Conservation (phyloP, 2,797 vertebrate species). For the Sebastes reedi region DNA sequence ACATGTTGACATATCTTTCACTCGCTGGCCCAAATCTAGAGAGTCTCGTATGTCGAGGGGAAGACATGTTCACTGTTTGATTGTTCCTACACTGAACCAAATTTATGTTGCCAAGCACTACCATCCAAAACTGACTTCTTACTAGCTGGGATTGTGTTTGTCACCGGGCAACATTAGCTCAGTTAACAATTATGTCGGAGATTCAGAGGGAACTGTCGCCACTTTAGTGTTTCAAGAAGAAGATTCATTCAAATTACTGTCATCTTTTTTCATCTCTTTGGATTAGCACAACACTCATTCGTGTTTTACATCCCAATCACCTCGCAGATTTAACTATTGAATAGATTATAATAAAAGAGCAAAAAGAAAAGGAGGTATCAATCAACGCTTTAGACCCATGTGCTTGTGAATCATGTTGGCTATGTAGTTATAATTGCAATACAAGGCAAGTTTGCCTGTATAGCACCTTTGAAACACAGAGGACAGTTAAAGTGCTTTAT, state of each 20-base stretch:
- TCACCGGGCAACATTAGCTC: conserved; percentile 34
- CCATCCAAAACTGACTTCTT: conserved; percentile 6
- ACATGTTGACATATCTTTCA: conserved; percentile 46
- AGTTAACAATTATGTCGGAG: conserved; percentile 15
- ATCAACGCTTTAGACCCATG: background rate
- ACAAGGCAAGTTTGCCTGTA: background rate
- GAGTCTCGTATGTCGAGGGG: background rate
- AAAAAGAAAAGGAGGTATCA: background rate
- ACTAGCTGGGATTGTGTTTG: conserved; percentile 11
- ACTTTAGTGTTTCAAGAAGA: conserved; percentile 10
- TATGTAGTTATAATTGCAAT: background rate
- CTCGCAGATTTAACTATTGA: background rate
- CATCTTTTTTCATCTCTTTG: background rate
- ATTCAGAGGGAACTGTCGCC: background rate
- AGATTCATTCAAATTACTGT: background rate
- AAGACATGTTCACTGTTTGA: conserved; percentile 8
- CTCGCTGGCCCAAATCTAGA: conserved; percentile 1
- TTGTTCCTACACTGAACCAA: conserved; percentile 3
- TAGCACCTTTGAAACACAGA: background rate
- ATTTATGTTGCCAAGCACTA: conserved; percentile 16
- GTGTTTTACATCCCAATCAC: background rate
- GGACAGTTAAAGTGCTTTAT: background rate
- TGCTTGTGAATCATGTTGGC: background rate
- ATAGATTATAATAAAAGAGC: background rate
- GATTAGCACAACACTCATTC: background rate